Evolutionary conservation across 1,140 invertebrate species (phyloP).

Genomic region (Pseudoatta argentina): DNA sequence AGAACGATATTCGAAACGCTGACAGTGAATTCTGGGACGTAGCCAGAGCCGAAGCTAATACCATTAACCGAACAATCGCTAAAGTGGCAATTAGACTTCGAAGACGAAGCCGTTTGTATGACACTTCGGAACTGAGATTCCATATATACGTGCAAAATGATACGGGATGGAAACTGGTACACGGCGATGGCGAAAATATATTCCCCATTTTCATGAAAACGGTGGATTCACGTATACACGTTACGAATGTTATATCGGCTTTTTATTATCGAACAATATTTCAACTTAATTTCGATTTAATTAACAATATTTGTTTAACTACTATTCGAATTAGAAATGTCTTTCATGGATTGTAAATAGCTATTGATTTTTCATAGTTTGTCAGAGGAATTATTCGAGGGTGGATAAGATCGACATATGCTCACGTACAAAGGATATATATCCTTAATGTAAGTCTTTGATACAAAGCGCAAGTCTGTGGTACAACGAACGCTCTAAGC

Average conservation of each 20-base stretch:
- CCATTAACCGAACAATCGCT: slow-evolving; percentile 61
- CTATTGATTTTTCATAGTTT: neutral
- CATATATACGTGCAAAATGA: neutral
- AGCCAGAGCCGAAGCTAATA: slow-evolving; percentile 58
- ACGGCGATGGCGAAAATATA: neutral
- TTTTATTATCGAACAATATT: neutral
- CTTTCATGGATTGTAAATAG: neutral
- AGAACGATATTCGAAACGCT: slow-evolving; percentile 47
- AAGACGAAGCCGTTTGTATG: slow-evolving; percentile 44
- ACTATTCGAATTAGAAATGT: neutral
- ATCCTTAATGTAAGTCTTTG: neutral
- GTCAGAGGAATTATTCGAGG: slow-evolving; percentile 9
- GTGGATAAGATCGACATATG: slow-evolving; percentile 5
- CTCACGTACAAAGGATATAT: slow-evolving; percentile 20
- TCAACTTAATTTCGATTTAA: neutral
- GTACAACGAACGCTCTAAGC: slow-evolving; percentile 9
- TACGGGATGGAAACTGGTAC: neutral
- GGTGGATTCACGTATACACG: neutral
- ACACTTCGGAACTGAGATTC: slow-evolving; percentile 50
- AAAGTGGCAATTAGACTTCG: slow-evolving; percentile 63
- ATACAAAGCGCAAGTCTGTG: slow-evolving; percentile 2
- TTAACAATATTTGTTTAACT: neutral
- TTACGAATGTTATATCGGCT: neutral
- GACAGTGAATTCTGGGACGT: slow-evolving; percentile 56
- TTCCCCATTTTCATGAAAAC: neutral